Conservation (phyloP, 2,888 invertebrate species). For the Phortica okadai region DNA sequence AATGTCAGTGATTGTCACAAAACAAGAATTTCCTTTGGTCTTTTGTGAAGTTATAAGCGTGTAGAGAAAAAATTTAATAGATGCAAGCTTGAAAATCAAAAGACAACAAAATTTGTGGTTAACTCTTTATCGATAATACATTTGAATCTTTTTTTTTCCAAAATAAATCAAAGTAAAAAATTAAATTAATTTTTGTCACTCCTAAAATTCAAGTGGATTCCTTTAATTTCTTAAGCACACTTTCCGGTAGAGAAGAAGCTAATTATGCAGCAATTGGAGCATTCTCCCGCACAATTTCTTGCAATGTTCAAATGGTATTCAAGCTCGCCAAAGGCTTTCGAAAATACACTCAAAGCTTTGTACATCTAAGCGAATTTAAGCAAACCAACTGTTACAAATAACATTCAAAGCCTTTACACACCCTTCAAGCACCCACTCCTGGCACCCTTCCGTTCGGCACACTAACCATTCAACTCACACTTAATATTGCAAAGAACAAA, state of each 20-base stretch:
- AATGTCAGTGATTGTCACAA: too few species aligned
- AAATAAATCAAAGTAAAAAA: neutral
- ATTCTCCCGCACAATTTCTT: neutral
- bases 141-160: too few species aligned
- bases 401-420: constrained; percentile 21
- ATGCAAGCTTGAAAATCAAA: too few species aligned
- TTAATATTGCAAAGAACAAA: constrained; percentile 37
- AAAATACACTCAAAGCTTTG: constrained; percentile 42
- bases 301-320: neutral
- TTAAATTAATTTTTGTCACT: neutral
- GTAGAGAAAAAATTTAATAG: too few species aligned
- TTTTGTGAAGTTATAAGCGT: too few species aligned
- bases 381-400: constrained; percentile 58
- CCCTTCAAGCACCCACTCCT: neutral
- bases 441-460: constrained; percentile 22
- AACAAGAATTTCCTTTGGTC: too few species aligned
- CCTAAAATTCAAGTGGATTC: neutral
- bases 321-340: constrained; percentile 15
- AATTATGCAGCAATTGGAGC: neutral
- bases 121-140: too few species aligned
- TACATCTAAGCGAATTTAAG: constrained; percentile 38
- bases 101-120: too few species aligned
- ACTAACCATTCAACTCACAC: constrained; percentile 24
- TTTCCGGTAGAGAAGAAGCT: neutral
- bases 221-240: neutral